Evolutionary conservation across 2,797 vertebrate genomes (phyloP).

Genomic region (Chelonia mydas): DNA sequence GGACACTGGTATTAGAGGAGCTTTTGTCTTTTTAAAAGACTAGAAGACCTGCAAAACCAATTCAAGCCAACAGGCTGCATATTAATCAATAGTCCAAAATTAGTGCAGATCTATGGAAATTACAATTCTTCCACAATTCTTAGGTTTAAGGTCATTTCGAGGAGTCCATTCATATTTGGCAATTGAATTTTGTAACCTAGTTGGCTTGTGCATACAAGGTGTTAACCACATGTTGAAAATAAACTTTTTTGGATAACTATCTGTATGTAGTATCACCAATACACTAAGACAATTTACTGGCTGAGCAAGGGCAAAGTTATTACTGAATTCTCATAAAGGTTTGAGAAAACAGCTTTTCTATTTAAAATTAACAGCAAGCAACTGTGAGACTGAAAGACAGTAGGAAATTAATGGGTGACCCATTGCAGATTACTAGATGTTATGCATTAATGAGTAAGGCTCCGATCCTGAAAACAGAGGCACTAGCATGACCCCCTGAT

Average conservation of each 20-base stretch:
- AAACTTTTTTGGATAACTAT: neutral
- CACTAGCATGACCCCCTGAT: neutral
- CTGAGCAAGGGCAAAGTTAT: neutral
- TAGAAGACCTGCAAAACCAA: neutral
- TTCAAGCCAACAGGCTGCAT: neutral
- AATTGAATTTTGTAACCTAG: neutral
- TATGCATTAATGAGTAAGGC: neutral
- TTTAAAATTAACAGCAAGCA: neutral
- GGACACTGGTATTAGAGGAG: neutral
- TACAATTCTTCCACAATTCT: neutral
- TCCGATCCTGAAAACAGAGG: neutral
- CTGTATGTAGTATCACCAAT: neutral
- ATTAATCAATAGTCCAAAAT: neutral
- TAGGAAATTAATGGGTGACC: neutral
- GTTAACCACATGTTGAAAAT: neutral
- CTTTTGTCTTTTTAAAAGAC: neutral
- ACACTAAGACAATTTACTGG: neutral
- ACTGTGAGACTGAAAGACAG: neutral
- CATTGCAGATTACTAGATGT: neutral
- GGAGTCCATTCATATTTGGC: neutral
- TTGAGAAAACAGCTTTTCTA: neutral
- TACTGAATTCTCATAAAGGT: neutral
- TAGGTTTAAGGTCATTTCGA: neutral
- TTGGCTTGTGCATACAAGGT: neutral
- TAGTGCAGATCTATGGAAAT: neutral